Percentiles rank a stretch among this genome's conserved stretches.
Evolutionary conservation across 2,888 invertebrate species (phyloP).

Genomic region (Eupithecia exiguata): DNA sequence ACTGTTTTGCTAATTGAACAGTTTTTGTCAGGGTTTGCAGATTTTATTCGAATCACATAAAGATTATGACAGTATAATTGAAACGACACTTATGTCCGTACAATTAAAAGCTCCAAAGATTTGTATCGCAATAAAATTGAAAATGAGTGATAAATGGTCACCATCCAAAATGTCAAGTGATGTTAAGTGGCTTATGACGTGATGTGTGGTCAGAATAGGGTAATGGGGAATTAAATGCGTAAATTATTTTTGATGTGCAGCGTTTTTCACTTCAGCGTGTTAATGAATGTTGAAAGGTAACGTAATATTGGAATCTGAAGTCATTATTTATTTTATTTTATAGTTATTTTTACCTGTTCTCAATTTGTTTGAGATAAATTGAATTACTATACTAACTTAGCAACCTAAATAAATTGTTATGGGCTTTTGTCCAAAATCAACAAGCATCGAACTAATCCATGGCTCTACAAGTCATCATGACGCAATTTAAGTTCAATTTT

Average conservation of each 20-base stretch:
- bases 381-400: not conserved
- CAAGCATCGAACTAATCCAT: not conserved
- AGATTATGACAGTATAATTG: conserved; percentile 43
- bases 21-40: not conserved
- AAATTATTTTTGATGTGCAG: conserved; percentile 36
- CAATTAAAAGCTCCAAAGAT: conserved; percentile 43
- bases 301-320: not conserved
- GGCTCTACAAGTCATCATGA: not conserved
- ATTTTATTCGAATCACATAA: conserved; percentile 29
- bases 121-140: conserved; percentile 37
- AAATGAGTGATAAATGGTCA: conserved; percentile 37
- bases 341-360: not conserved
- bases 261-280: conserved; percentile 5
- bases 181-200: conserved; percentile 31
- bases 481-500: not conserved
- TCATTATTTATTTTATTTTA: not conserved
- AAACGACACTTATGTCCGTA: conserved; percentile 42
- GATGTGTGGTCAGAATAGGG: conserved; percentile 30
- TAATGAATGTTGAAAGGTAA: conserved; percentile 16
- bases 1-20: conserved; percentile 5
- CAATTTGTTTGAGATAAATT: not conserved
- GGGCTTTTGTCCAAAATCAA: not conserved
- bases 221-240: conserved; percentile 17
- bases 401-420: not conserved
- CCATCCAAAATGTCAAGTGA: conserved; percentile 41